Percentiles rank a stretch among this genome's conserved stretches.
These are phyloP conservation scores for Neoascia interrupta DNA, from an alignment of 2,888 invertebrate genomes.

Conservation along the genomic window DNA sequence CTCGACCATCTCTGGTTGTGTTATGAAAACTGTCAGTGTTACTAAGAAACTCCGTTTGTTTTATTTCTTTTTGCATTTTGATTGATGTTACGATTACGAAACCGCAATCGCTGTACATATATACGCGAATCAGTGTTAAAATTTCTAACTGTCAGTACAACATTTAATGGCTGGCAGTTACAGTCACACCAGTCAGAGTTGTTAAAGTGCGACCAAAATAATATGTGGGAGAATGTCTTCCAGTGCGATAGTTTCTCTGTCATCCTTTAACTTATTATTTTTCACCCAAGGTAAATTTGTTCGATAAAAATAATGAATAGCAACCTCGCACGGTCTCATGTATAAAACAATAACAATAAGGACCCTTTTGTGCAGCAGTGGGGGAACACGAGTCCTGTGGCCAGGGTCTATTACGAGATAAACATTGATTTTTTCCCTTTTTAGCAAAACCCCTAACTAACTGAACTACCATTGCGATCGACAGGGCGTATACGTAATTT, in stretches of 20 bases:
- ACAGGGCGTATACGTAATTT: slow-evolving; percentile 70
- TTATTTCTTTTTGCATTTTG: no score
- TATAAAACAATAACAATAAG: slow-evolving; percentile 42
- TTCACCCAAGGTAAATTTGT: slow-evolving; percentile 79
- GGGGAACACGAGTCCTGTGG: slow-evolving; percentile 14
- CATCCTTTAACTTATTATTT: slow-evolving; percentile 80
- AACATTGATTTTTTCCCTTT: slow-evolving; percentile 71
- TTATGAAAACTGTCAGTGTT: slow-evolving; percentile 64
- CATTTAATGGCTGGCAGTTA: slow-evolving; percentile 35
- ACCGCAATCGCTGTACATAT: slow-evolving; percentile 35
- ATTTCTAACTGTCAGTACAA: slow-evolving; percentile 4
- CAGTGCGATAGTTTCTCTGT: slow-evolving; percentile 79
- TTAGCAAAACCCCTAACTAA: slow-evolving; percentile 24
- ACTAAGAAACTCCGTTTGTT: slow-evolving; percentile 48
- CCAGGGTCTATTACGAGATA: slow-evolving; percentile 66
- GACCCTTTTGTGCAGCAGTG: slow-evolving; percentile 28
- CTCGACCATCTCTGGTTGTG: slow-evolving; percentile 59
- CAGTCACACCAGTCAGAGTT: slow-evolving; percentile 38
- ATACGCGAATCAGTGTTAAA: slow-evolving; percentile 14
- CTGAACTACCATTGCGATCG: slow-evolving; percentile 34
- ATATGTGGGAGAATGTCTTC: slow-evolving; percentile 80
- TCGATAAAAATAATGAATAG: slow-evolving; percentile 38
- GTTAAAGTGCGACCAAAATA: slow-evolving; percentile 75
- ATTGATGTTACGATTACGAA: slow-evolving; percentile 58
- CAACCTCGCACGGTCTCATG: slow-evolving; percentile 18